Percentiles rank a stretch among this genome's conserved stretches.
These are phyloP conservation scores for Apostichopus parvimensis DNA, from an alignment of 35 echinoderm and acorn worm genomes.

Conservation along the genomic window DNA sequence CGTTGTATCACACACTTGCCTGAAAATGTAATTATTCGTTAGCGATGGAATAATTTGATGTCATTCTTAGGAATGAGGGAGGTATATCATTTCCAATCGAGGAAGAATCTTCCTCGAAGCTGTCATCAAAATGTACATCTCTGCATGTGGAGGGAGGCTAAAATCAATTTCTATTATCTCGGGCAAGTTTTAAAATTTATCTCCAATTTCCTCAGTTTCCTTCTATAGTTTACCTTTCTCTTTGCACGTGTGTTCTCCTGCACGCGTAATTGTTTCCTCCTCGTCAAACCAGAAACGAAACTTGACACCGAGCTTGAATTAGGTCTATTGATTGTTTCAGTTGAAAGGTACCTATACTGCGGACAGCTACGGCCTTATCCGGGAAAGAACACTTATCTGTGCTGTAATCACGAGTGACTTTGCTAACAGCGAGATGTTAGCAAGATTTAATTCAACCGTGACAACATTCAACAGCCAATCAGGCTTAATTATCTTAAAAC, in stretches of 20 bases:
- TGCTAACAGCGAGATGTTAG: conserved; percentile 2
- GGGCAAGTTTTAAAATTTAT: conserved; percentile 10
- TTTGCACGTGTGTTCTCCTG: conserved; percentile 2
- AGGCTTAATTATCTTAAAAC: neutral
- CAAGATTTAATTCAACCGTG: neutral
- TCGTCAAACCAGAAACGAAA: neutral
- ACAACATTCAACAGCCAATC: conserved; percentile 18
- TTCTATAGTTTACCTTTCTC: neutral
- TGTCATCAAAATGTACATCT: neutral
- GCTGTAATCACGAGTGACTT: conserved; percentile 5
- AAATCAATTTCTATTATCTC: conserved; percentile 19
- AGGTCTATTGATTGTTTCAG: conserved; percentile 1
- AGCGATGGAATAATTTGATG: neutral
- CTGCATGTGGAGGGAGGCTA: neutral
- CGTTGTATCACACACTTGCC: neutral
- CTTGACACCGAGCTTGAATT: conserved; percentile 2
- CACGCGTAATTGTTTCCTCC: conserved; percentile 16
- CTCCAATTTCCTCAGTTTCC: conserved; percentile 11
- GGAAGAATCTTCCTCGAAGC: neutral
- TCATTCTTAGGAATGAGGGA: neutral
- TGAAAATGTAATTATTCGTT: neutral
- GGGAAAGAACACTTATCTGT: neutral
- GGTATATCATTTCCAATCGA: neutral
- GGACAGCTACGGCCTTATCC: neutral
- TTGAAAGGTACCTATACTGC: conserved; percentile 3